Percentiles rank a stretch among this genome's conserved stretches.
Conservation (phyloP, 1,140 invertebrate genomes). For the Panagrolaimus sp. region DNA sequence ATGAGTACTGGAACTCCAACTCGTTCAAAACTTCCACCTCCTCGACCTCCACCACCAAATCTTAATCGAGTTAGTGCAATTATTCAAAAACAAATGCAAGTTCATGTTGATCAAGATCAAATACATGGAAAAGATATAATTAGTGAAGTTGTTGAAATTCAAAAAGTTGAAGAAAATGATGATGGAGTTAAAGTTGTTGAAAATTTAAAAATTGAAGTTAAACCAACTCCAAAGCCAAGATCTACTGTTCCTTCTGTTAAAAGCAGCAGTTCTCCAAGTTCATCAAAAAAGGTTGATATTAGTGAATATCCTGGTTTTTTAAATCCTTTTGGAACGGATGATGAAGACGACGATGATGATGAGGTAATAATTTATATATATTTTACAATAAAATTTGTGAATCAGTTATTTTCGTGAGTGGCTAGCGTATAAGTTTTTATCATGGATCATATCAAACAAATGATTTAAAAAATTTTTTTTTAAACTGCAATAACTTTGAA, state of each 20-base stretch:
- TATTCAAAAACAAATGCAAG: constrained; percentile 1
- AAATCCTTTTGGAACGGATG: constrained; percentile 1
- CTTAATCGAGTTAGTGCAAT: background rate
- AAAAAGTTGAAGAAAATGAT: background rate
- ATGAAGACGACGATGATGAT: constrained; percentile 5
- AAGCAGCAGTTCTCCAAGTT: background rate
- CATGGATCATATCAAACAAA: too few relatives aligned
- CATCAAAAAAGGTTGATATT: constrained; percentile 9
- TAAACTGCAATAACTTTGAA: too few relatives aligned
- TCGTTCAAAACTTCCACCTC: background rate
- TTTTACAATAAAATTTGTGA: too few relatives aligned
- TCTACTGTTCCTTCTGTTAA: background rate
- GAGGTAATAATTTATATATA: background rate
- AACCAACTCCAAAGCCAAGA: background rate
- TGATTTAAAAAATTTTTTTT: too few relatives aligned
- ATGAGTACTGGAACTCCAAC: too few relatives aligned
- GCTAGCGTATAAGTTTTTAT: too few relatives aligned
- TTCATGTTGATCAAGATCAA: background rate
- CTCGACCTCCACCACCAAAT: background rate
- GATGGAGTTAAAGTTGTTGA: background rate
- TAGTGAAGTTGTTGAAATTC: too few relatives aligned
- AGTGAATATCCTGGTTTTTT: background rate
- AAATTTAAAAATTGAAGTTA: constrained; percentile 6
- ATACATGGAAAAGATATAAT: too few relatives aligned
- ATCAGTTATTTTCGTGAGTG: too few relatives aligned